These are phyloP conservation scores for Cuniculus paca DNA, from an alignment of 2,797 vertebrate species.

Conservation along the genomic window DNA sequence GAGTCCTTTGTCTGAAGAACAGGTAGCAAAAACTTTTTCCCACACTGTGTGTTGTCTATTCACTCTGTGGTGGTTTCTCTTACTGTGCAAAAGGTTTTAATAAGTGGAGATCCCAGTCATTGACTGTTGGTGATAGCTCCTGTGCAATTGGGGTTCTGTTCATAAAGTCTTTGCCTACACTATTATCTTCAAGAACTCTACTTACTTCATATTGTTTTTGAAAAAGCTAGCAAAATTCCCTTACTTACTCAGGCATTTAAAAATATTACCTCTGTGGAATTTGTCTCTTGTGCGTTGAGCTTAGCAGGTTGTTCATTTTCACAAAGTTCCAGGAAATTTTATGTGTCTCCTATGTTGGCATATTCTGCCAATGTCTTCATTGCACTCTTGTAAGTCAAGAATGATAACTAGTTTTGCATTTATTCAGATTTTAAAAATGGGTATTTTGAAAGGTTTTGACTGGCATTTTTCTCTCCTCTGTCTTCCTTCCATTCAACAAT, in stretches of 20 bases:
- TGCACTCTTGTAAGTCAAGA: not conserved
- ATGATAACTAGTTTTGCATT: conserved; percentile 39
- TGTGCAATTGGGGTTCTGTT: not conserved
- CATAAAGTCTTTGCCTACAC: not conserved
- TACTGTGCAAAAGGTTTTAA: not conserved
- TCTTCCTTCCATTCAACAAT: not conserved
- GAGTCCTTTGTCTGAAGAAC: not conserved
- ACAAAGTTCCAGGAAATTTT: not conserved
- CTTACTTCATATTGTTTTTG: not conserved
- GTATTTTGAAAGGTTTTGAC: not conserved
- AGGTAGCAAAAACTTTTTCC: not conserved
- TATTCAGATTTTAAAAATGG: conserved; percentile 38
- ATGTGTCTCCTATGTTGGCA: not conserved
- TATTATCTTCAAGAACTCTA: not conserved
- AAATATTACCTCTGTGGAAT: not conserved
- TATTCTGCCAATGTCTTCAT: conserved; percentile 35
- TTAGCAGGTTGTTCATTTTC: conserved; percentile 1
- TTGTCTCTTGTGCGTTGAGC: not conserved
- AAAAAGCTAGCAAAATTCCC: not conserved
- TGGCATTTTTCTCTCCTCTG: not conserved
- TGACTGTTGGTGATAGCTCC: not conserved
- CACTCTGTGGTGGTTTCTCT: not conserved
- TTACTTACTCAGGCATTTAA: not conserved
- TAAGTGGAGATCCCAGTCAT: not conserved
- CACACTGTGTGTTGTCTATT: not conserved